These are phyloP conservation scores for Macropus fuliginosus DNA, from an alignment of 2,797 vertebrate genomes.

Conservation along the genomic window DNA sequence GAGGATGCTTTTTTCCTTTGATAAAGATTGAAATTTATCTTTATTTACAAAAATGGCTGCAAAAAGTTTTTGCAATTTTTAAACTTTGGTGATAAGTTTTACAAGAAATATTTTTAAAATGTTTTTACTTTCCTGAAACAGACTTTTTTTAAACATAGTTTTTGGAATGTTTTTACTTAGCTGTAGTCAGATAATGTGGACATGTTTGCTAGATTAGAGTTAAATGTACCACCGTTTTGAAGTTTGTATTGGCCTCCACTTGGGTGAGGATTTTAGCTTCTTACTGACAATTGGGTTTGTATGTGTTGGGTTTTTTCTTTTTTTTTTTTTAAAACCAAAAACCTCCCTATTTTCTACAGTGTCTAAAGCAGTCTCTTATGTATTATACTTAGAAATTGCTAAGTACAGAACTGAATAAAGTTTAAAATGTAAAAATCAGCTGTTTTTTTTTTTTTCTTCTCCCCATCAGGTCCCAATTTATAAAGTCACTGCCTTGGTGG, in stretches of 20 bases:
- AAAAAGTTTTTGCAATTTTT: conserved; percentile 69
- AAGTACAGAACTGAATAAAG: conserved; percentile 76
- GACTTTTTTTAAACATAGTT: conserved; percentile 60
- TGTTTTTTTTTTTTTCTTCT: not conserved
- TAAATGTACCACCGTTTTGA: conserved; percentile 73
- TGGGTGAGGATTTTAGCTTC: conserved; percentile 75
- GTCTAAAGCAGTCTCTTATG: conserved; percentile 68
- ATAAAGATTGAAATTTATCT: conserved; percentile 65
- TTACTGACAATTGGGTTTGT: conserved; percentile 42
- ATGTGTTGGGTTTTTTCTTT: conserved; percentile 24
- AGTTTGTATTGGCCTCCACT: conserved; percentile 66
- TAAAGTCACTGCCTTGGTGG: not conserved
- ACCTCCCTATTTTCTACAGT: conserved; percentile 66
- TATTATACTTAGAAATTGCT: conserved; percentile 67
- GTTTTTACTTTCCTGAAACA: conserved; percentile 77
- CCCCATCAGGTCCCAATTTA: not conserved
- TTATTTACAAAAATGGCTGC: conserved; percentile 76
- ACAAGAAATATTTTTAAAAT: conserved; percentile 67
- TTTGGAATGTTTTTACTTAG: conserved; percentile 66
- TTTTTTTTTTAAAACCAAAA: conserved; percentile 45
- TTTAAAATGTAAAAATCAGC: conserved; percentile 40
- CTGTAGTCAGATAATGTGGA: conserved; percentile 74
- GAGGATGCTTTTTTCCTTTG: conserved; percentile 74
- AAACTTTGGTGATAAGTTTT: conserved; percentile 71
- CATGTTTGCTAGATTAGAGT: conserved; percentile 72